Conservation (phyloP, 1,140 invertebrate species). For the Tetranychus urticae region DNA sequence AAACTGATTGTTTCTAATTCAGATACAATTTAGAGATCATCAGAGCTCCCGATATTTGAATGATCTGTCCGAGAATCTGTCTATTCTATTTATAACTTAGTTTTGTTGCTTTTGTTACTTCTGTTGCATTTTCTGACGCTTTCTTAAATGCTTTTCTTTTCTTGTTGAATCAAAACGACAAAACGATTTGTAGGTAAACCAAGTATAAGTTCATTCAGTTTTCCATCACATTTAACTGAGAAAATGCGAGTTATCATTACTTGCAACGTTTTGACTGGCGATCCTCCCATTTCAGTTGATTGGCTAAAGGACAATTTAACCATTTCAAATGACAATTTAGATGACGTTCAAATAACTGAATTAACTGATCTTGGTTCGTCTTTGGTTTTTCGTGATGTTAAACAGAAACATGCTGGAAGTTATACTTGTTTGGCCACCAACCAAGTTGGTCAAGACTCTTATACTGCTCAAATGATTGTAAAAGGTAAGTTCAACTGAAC, state of each 20-base stretch:
- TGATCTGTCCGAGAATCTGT: too few species aligned
- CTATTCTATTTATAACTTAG: neutral
- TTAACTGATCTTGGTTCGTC: conserved; percentile 15
- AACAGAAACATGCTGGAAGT: conserved; percentile 25
- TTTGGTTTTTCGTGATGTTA: conserved; percentile 19
- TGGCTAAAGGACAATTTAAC: conserved; percentile 41
- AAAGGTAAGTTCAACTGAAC: conserved; percentile 8
- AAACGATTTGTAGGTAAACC: conserved; percentile 9
- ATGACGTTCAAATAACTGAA: conserved; percentile 18
- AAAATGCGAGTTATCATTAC: conserved; percentile 57
- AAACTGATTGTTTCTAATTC: too few species aligned
- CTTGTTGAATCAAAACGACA: too few species aligned
- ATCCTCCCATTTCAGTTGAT: conserved; percentile 43
- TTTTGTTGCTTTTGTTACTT: neutral
- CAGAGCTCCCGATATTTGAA: too few species aligned
- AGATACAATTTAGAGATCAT: too few species aligned
- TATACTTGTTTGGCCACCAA: conserved; percentile 35
- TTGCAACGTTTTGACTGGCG: conserved; percentile 53
- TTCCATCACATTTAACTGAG: conserved; percentile 43
- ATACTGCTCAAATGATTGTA: conserved; percentile 10
- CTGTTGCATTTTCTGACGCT: neutral
- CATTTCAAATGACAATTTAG: conserved; percentile 22
- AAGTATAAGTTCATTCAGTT: conserved; percentile 20
- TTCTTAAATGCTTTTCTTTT: neutral
- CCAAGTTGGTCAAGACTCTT: conserved; percentile 16